phyloP scores from a whole-genome alignment of 2,797 vertebrate species.

The Agapornis canus region DNA sequence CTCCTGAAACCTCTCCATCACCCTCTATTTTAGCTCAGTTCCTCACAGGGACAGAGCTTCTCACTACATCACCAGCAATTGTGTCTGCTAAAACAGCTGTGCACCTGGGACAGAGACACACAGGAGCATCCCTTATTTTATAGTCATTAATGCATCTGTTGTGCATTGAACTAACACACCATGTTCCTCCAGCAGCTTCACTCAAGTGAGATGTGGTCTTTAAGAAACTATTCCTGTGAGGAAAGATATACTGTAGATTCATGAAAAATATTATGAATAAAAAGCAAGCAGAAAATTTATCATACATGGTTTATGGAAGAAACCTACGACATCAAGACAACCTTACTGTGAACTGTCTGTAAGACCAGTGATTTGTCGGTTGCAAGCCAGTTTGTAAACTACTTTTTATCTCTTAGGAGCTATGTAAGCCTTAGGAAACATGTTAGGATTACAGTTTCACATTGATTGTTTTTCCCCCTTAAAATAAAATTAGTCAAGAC shows the following conservation, averaged over 20 bases:
- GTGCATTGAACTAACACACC: background rate
- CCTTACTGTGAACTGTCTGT: background rate
- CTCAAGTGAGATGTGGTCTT: background rate
- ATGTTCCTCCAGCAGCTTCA: background rate
- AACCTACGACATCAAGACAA: background rate
- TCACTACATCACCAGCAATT: background rate
- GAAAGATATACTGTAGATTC: background rate
- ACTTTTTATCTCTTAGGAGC: background rate
- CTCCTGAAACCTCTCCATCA: background rate
- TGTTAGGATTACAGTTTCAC: background rate
- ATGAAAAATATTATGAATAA: background rate
- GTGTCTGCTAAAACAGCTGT: background rate
- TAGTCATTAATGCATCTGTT: background rate
- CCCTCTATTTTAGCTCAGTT: background rate
- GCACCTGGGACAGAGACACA: background rate
- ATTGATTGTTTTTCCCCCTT: background rate
- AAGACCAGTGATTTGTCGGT: background rate
- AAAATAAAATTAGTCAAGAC: background rate
- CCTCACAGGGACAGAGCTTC: background rate
- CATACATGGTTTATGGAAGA: background rate
- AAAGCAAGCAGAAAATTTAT: background rate
- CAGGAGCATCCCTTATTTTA: background rate
- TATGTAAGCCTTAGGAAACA: background rate
- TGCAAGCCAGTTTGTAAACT: background rate
- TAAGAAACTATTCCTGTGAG: background rate